These are phyloP conservation scores for Tyto alba DNA, from an alignment of 2,113 vertebrate genomes.

Conservation along the genomic window DNA sequence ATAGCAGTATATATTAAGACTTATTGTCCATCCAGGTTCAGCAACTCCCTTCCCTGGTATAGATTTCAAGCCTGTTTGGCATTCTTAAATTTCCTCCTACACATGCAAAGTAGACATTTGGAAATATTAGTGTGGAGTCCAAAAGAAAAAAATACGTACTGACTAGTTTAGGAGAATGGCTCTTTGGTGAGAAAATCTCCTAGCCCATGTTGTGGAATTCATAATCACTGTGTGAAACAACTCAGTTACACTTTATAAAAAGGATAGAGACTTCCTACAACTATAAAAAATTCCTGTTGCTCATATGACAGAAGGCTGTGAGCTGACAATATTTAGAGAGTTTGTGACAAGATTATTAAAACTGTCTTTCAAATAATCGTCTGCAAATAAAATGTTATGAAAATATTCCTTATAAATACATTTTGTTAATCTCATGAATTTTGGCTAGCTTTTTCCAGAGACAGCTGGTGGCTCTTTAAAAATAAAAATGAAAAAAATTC, in stretches of 20 bases:
- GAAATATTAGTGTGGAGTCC: neutral
- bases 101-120: rapidly evolving
- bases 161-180: neutral
- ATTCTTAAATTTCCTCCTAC: neutral
- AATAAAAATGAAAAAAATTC: neutral
- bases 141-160: neutral
- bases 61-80: neutral
- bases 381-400: neutral
- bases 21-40: neutral
- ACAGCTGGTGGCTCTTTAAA: neutral
- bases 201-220: neutral
- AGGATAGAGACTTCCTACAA: neutral
- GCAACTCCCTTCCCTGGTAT: neutral
- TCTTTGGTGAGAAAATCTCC: neutral
- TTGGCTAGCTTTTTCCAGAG: neutral
- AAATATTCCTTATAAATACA: neutral
- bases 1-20: neutral
- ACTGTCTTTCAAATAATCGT: neutral
- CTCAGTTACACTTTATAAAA: neutral
- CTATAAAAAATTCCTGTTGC: neutral
- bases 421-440: neutral
- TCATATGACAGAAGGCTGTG: neutral
- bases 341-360: neutral
- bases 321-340: neutral
- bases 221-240: rapidly evolving